These are phyloP conservation scores for Malthinus seriepunctatus DNA, from an alignment of 2,888 invertebrate genomes.

Conservation along the genomic window DNA sequence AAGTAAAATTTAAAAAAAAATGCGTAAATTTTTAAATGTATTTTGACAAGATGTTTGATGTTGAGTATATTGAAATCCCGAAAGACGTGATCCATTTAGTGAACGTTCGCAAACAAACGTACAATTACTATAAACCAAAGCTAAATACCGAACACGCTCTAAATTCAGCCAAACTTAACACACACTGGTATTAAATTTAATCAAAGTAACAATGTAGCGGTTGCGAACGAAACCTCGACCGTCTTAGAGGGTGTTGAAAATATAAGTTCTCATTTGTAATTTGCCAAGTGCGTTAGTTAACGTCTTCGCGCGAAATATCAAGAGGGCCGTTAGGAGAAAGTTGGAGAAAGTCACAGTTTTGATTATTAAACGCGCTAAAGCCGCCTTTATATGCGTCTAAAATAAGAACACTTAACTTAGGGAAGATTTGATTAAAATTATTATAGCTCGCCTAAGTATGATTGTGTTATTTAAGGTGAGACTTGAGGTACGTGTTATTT, in stretches of 20 bases:
- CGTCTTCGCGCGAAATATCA: conserved; percentile 49
- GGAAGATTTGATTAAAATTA: conserved; percentile 52
- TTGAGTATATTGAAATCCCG: conserved; percentile 23
- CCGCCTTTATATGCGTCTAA: conserved; percentile 42
- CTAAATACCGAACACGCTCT: conserved; percentile 32
- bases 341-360: conserved; percentile 52
- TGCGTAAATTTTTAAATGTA: background rate
- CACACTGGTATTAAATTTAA: conserved; percentile 49
- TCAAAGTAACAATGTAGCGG: conserved; percentile 52
- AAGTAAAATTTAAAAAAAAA: too few species aligned
- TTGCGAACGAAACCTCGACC: conserved; percentile 37
- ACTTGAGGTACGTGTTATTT: conserved; percentile 41
- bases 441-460: conserved; percentile 51
- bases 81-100: conserved; percentile 29
- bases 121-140: conserved; percentile 31
- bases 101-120: conserved; percentile 30
- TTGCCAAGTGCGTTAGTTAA: conserved; percentile 53
- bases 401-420: conserved; percentile 42
- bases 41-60: background rate
- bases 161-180: conserved; percentile 32
- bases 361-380: conserved; percentile 50
- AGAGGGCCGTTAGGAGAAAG: conserved; percentile 52
- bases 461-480: conserved; percentile 53
- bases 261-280: conserved; percentile 55
- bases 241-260: conserved; percentile 47